Base-by-base conservation (phyloP, 2,888 invertebrate genomes). In the Tinea semifulvella region DNA sequence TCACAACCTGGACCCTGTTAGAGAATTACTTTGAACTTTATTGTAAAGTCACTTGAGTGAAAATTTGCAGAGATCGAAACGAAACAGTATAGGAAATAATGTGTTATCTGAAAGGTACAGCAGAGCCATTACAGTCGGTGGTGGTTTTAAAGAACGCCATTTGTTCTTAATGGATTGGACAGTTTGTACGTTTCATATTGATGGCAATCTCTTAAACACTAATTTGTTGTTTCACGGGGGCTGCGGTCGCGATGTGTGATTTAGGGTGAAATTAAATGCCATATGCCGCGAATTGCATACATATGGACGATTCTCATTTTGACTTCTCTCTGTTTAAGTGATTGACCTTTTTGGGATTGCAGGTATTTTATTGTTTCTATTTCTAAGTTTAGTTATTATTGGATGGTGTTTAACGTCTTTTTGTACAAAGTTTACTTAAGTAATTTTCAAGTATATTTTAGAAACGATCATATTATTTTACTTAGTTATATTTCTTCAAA, bases 191-290 rank as follows among this genome's bases (percentile, higher is more conserved):
- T 48, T 58, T 55, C 42, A 39, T 25, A 62, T 64, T 63, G 72
- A 75, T 70, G 69, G 68, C 70, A 69, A 76, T 76, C 77, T 77
- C 63, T 72, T 72, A 68, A 72, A 68, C 61, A 68, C 61, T 64
- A 68, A 76, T 76, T 76, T 70, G 72, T 69, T 61, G 61, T 27
- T 55, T 53, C 52, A 52, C 49, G 53, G 55, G 54, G 52, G 54
- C 49, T 48, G 55, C 52, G 53, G 52, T 48, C 52, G 63, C 46
- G 46, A 49, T 48, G 43, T 43, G 45, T 46, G 20, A 48, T 48
- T 52, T 52, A 48, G 49, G 50, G 49, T 51, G 42, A 51, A 53
- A 52, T 53, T 52, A 50, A 50, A 49, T 48, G 51, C 80, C 81
- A 80, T 80, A 77, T 80, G 80, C 66, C 71, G 67, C 61, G 56